These are phyloP conservation scores for Argynnis bischoffii DNA, from an alignment of 2,888 invertebrate species.

Conservation along the genomic window DNA sequence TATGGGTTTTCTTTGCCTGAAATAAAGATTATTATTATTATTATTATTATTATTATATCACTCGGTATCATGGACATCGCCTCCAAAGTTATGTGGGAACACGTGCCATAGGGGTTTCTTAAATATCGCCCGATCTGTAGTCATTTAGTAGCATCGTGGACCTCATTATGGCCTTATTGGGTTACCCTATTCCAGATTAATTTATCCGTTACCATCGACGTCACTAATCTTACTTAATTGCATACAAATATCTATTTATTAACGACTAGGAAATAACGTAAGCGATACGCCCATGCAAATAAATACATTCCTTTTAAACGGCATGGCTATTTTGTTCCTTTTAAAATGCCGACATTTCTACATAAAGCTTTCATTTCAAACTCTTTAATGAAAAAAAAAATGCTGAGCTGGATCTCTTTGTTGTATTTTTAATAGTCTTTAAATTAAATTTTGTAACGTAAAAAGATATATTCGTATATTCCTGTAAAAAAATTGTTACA, in stretches of 20 bases:
- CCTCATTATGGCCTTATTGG: slow-evolving; percentile 43
- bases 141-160: slow-evolving; percentile 38
- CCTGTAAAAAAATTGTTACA: background rate
- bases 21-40: too few relatives aligned
- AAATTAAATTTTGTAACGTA: background rate
- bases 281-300: background rate
- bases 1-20: too few relatives aligned
- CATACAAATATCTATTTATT: slow-evolving; percentile 24
- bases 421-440: slow-evolving; percentile 4
- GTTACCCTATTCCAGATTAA: slow-evolving; percentile 27
- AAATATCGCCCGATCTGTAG: slow-evolving; percentile 32
- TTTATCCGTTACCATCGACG: slow-evolving; percentile 22
- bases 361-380: slow-evolving; percentile 19
- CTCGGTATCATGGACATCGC: slow-evolving; percentile 33
- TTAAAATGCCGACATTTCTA: slow-evolving; percentile 21
- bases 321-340: slow-evolving; percentile 17
- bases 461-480: background rate
- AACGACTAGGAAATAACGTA: background rate
- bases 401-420: slow-evolving; percentile 15
- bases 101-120: slow-evolving; percentile 41
- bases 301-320: slow-evolving; percentile 16
- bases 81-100: slow-evolving; percentile 71
- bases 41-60: too few relatives aligned
- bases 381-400: slow-evolving; percentile 20
- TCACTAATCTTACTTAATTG: slow-evolving; percentile 32